A percentile compares a stretch with the other conserved stretches of the same genome.
Conservation (phyloP, 2,888 invertebrate genomes). For the Troilus luridus region DNA sequence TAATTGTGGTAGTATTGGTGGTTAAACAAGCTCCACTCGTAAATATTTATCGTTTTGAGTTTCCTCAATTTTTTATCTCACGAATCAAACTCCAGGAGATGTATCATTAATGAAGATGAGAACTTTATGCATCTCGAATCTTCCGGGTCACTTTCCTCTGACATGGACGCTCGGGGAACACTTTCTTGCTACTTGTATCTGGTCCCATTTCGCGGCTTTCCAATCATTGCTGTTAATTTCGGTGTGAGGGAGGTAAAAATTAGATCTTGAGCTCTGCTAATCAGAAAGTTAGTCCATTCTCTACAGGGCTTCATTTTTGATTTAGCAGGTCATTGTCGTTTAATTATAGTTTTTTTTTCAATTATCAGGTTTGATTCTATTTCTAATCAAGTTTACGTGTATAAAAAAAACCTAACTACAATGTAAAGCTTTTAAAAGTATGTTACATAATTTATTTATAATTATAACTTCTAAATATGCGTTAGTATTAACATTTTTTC, state of each 20-base stretch:
- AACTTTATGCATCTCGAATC: not conserved
- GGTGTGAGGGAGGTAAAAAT: not conserved
- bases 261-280: not conserved
- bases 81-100: not conserved
- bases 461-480: too few species aligned
- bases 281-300: not conserved
- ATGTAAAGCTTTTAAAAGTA: too few species aligned
- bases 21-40: too few species aligned
- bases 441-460: too few species aligned
- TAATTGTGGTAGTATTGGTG: too few species aligned
- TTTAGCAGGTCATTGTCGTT: not conserved
- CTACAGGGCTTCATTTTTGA: not conserved
- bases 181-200: not conserved
- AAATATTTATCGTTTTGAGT: too few species aligned
- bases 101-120: not conserved
- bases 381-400: not conserved
- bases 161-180: constrained; percentile 7
- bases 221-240: not conserved
- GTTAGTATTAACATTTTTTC: not conserved
- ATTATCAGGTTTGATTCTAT: not conserved
- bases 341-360: not conserved
- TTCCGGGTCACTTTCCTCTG: not conserved
- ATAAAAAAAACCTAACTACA: not conserved
- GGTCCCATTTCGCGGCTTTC: not conserved
- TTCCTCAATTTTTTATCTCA: too few species aligned